A percentile compares a stretch with the other conserved stretches of the same genome.
Conservation (phyloP, 2,888 invertebrate genomes). For the Rhimphoctona megacephalus region DNA sequence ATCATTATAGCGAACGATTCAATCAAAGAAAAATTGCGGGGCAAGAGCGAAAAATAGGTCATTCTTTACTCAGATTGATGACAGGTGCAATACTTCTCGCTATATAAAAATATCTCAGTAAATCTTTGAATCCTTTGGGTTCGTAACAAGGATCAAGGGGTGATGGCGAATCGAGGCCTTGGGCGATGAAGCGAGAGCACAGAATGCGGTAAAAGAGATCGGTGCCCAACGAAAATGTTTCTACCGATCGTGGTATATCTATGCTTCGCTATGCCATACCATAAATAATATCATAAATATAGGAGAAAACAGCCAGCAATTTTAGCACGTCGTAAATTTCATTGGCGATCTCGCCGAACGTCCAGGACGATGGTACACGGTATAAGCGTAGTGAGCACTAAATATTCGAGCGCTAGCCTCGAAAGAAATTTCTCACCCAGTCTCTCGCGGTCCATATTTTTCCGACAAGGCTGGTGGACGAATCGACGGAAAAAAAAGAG, state of each 20-base stretch:
- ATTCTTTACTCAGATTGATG: conserved; percentile 40
- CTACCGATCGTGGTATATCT: conserved; percentile 35
- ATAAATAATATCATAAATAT: conserved; percentile 72
- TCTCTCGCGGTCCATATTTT: conserved; percentile 38
- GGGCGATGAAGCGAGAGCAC: conserved; percentile 51
- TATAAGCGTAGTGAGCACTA: conserved; percentile 47
- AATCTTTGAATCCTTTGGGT: conserved; percentile 57
- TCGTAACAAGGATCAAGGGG: conserved; percentile 61
- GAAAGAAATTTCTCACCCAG: conserved; percentile 42
- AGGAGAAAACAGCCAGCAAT: conserved; percentile 70
- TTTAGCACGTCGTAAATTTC: conserved; percentile 74
- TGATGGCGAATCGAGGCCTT: conserved; percentile 58
- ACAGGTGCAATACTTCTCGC: conserved; percentile 52
- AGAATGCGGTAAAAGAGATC: conserved; percentile 28
- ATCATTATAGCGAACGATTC: conserved; percentile 8
- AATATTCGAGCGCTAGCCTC: conserved; percentile 40
- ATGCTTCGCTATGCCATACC: conserved; percentile 60
- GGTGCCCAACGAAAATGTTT: conserved; percentile 53
- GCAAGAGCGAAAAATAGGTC: background rate
- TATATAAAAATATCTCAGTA: conserved; percentile 26
- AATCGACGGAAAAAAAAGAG: conserved; percentile 2
- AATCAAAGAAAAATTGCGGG: background rate
- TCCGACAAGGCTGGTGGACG: conserved; percentile 12
- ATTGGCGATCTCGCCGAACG: conserved; percentile 60
- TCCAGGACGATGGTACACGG: conserved; percentile 43